Evolutionary conservation across 2,888 invertebrate species (phyloP), one percentile per base, ranked within the genome.

Genomic region (Cerceris rybyensis): DNA sequence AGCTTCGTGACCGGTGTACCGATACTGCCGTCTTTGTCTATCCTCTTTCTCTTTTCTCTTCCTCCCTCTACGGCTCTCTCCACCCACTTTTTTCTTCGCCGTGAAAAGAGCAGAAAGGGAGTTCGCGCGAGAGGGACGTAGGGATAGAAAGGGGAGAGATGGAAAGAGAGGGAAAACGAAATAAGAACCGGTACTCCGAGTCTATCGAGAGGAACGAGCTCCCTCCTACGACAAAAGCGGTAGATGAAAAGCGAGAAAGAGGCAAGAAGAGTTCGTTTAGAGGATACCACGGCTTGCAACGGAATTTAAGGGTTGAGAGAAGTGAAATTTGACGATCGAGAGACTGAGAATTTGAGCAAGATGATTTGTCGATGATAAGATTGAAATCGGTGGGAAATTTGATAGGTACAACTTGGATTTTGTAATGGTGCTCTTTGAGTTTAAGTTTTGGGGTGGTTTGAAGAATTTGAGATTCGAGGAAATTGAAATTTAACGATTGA

Each of bases 1-100:
- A 70, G 81, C 88, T 84, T 84, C 89, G 89, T 89, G 90, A 89
- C 84, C 85, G 80, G 87, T 80, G 86, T 90, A 87, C 89, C 82
- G 83, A 89, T 82, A 70, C 55, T 71, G 71, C 70, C 60, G 42
- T 70, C 78, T 78, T 70, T 75, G 57, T 76, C 71, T 70, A 41
- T 54, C 46, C 39, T 61, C 64, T 42, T 55, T 42, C 58, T 16
- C 43, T 66, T 46, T 46, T 50, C 42, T 67, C 54, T 70, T 17
- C 43, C 43, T 68, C n/a, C 55, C 60, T 54, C 50, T 61, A 17
- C 16, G 39, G 43, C 63, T 50, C 16, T 63, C 68, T 66, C 52
- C 57, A 28, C 52, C 65, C 66, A 46, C 61, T 57, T 74, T 57
- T 67, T 64, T 61, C 60, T 63, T 68, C 66, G 58, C 71, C 41